phyloP scores from a whole-genome alignment of 2,797 vertebrate species.

The Muscicapa striata region DNA sequence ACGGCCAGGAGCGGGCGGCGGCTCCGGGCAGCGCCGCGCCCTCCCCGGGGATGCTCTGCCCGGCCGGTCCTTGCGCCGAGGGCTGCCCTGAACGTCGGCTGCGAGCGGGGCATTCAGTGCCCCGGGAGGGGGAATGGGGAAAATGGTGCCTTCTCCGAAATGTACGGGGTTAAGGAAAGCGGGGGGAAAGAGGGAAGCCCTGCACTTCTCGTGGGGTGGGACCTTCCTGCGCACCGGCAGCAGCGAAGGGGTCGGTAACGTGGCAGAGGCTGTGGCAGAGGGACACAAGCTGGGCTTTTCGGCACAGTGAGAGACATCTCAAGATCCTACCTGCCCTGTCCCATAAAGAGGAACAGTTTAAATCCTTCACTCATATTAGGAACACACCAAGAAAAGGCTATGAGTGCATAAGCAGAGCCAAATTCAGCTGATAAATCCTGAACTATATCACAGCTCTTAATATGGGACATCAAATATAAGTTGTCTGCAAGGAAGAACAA shows the following conservation, averaged over 20 bases:
- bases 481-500: neutral
- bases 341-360: neutral
- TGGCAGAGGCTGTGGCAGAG: neutral
- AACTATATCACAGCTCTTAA: neutral
- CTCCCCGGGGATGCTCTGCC: neutral
- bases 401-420: neutral
- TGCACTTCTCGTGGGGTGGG: neutral
- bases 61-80: neutral
- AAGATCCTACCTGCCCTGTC: neutral
- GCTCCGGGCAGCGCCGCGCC: neutral
- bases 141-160: neutral
- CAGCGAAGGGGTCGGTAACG: neutral
- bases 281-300: neutral
- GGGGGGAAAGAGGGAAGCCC: neutral
- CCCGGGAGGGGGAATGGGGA: neutral
- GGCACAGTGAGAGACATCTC: neutral
- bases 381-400: too few relatives aligned
- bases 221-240: neutral
- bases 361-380: neutral
- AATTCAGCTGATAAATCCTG: neutral
- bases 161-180: neutral
- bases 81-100: too few relatives aligned
- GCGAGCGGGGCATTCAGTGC: accelerated
- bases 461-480: neutral
- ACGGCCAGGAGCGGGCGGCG: neutral